Base-by-base conservation (phyloP, 2,888 invertebrate genomes). In the Atherix ibis region DNA sequence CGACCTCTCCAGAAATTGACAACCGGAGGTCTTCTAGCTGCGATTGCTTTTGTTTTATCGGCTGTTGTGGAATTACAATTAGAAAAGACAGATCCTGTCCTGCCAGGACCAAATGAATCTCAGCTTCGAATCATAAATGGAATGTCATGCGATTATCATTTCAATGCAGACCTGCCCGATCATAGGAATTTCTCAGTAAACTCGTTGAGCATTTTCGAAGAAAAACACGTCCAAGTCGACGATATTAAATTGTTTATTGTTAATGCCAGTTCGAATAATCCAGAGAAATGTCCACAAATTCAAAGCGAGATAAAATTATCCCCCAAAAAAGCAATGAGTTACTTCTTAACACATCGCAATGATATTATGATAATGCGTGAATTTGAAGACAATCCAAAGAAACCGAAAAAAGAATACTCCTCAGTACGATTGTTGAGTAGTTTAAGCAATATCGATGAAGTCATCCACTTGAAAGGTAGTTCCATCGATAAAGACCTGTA, bases 1-100 rank as follows among this genome's bases (percentile, higher is more conserved):
- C 45, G 56, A 4, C 59, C 59, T 0, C 41, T 62, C 30, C 62
- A 62, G 37, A 61, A 60, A 42, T 45, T 61, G 2, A 48, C 43
- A 78, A 83, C 61, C 43, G 97, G 97, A 1, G 89, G 94, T 26
- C 44, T 88, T 3, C 52, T 97, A 1, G 88, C 91, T 0, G 79
- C 81, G 0, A 35, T 70, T 2, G 77, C 95, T 0, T 97, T 95
- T 55, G 58, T 81, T 4, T 61, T 88, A 14, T 88, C 95, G 1
- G 92, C 81, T 0, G 54, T 81, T 16, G 71, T 95, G 1, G 85
- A 91, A 57, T 50, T 85, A 1, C 58, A 68, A 19, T 61, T 89
- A 36, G 71, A 85, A 67, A 63, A 66, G 38, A 70, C 73, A 0
- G 73, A 76, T 44, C 68, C 71, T 0, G 46, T 62, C 2, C 34